Evolutionary conservation across 2,888 invertebrate species (phyloP), one percentile per base, ranked within the genome.

Genomic region (Gerris lacustris): DNA sequence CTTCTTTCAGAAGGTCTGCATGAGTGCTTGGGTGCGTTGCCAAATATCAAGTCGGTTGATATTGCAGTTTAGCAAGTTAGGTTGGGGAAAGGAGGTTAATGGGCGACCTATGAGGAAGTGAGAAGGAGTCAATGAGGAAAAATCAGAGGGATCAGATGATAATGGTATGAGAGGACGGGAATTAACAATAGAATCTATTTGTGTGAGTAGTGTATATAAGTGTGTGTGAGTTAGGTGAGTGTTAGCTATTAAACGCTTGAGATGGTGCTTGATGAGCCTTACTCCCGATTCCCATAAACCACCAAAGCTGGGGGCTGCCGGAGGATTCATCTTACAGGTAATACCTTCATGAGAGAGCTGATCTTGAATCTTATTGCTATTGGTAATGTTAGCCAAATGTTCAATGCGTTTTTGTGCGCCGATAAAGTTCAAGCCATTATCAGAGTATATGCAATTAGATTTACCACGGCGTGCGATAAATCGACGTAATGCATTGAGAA

Each of bases 361-460:
- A 31, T 73, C 67, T 63, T 70, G 44, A 31, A 77, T 55, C 66
- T 75, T 69, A 15, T 71, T 67, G 31, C 73, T 71, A 15, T 55
- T 5, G 9, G 2, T 15, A 11, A 55, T 15, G 15, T 55, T 55
- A 55, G 1, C 15, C 9, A 55, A 11, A 55, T 55, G 55, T 9
- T 55, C 11, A 55, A 55, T 55, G 11, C 11, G 15, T 55, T 55
- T 55, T 9, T 11, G 15, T 6, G 77, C 76, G 6, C 77, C 77
- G 0, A 74, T 68, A 63, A 78, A 78, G 45, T 75, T 77, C 1
- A 73, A 76, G 2, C 75, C 78, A 68, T 77, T 76, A 67, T 78
- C 78, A 17, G 75, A 76, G 69, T 75, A 75, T 0, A 77, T 71
- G 0, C 70, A 67, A 11, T 63, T 66, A 6, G 73, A 72, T 6